Conservation (phyloP, 2,113 vertebrate genomes). For the Lonchura striata region DNA sequence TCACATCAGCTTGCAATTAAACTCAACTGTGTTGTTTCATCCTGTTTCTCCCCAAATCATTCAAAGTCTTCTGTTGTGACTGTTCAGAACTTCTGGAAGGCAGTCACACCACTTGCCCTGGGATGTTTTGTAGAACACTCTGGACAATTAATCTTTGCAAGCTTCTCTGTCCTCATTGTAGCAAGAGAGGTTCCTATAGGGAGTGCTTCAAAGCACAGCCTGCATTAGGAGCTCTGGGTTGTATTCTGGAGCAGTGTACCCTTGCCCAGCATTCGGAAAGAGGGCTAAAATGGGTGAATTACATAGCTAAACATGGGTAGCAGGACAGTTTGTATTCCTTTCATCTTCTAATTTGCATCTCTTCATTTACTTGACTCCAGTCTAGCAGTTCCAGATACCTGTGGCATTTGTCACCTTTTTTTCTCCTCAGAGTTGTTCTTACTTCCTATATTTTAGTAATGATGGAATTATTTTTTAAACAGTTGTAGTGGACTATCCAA, state of each 20-base stretch:
- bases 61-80: background rate
- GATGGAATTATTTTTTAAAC: background rate
- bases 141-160: background rate
- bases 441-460: background rate
- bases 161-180: background rate
- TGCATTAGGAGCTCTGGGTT: rapidly evolving
- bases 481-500: background rate
- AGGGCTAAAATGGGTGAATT: background rate
- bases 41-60: background rate
- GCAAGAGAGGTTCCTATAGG: background rate
- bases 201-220: background rate
- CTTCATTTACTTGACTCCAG: background rate
- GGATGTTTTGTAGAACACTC: background rate
- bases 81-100: background rate
- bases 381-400: background rate
- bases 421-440: background rate
- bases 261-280: background rate
- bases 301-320: background rate
- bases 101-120: rapidly evolving
- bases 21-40: background rate
- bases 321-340: background rate
- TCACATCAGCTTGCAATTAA: background rate
- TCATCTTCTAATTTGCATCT: background rate
- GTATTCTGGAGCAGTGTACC: background rate
- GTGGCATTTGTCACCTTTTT: background rate